These are phyloP conservation scores for Drosophila leonis DNA, from an alignment of 2,888 invertebrate genomes.

Conservation along the genomic window DNA sequence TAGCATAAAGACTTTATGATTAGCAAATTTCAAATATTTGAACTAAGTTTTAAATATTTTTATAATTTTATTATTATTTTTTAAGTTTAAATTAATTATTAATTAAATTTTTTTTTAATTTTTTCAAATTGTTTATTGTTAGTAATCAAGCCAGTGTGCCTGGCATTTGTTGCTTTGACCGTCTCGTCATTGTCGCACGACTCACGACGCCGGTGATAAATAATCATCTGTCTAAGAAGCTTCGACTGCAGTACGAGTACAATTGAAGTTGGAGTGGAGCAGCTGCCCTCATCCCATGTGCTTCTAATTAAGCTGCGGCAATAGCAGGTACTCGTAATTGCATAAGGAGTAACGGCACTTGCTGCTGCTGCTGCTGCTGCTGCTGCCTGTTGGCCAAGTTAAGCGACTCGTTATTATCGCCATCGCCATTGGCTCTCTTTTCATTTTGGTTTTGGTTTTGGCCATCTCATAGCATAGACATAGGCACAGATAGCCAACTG, in stretches of 20 bases:
- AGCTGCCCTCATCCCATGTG: conserved; percentile 24
- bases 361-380: conserved; percentile 37
- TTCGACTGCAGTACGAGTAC: conserved; percentile 21
- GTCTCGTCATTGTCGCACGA: conserved; percentile 79
- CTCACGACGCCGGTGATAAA: conserved; percentile 81
- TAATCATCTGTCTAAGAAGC: conserved; percentile 68
- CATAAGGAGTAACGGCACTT: conserved; percentile 76
- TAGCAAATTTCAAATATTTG: not conserved
- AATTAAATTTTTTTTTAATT: not conserved
- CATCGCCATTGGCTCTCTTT: conserved; percentile 50
- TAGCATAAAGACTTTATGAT: not conserved
- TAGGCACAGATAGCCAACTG: conserved; percentile 67
- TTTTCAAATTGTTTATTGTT: not conserved
- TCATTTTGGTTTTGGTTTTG: conserved; percentile 35
- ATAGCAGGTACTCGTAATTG: conserved; percentile 76
- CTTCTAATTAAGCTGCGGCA: conserved; percentile 74
- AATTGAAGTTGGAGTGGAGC: conserved; percentile 30
- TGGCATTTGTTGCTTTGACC: conserved; percentile 22
- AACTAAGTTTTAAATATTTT: not conserved
- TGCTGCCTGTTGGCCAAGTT: conserved; percentile 44
- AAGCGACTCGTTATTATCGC: conserved; percentile 70
- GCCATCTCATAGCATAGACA: conserved; percentile 31
- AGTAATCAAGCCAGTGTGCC: conserved; percentile 30
- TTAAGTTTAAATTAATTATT: not conserved
- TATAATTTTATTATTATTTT: not conserved